Evolutionary conservation across 2,797 vertebrate species (phyloP).

Genomic region (Epinephelus awoara): DNA sequence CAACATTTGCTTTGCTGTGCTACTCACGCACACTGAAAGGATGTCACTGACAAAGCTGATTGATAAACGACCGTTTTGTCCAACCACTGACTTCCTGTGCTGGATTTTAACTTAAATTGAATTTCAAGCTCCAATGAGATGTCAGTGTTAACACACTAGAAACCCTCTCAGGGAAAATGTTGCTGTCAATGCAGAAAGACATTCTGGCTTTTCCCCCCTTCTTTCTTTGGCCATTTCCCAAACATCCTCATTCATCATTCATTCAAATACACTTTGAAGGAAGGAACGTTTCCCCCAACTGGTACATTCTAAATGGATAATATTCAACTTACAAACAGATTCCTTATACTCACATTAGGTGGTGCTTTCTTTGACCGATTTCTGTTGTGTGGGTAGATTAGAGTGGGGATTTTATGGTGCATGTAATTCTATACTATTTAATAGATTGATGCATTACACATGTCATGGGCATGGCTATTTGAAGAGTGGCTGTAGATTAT

Average conservation of each 20-base stretch:
- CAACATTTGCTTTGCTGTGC: conserved; percentile 57
- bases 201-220: conserved; percentile 59
- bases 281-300: conserved; percentile 18
- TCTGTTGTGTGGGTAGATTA: conserved; percentile 4
- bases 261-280: conserved; percentile 66
- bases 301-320: conserved; percentile 31
- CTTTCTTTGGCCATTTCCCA: conserved; percentile 64
- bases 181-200: conserved; percentile 74
- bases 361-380: not conserved
- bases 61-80: conserved; percentile 78
- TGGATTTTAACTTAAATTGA: conserved; percentile 79
- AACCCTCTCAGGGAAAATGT: conserved; percentile 70
- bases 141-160: conserved; percentile 74
- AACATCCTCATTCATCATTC: conserved; percentile 75
- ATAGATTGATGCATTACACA: not conserved
- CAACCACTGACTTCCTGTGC: conserved; percentile 71
- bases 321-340: conserved; percentile 14
- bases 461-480: not conserved
- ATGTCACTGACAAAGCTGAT: conserved; percentile 76
- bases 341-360: not conserved
- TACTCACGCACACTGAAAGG: conserved; percentile 54
- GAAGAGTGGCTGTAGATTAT: not conserved
- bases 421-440: not conserved
- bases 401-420: not conserved
- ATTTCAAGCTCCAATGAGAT: conserved; percentile 81